Evolutionary conservation across 2,797 vertebrate species (phyloP).

Genomic region (Psittacula echo): DNA sequence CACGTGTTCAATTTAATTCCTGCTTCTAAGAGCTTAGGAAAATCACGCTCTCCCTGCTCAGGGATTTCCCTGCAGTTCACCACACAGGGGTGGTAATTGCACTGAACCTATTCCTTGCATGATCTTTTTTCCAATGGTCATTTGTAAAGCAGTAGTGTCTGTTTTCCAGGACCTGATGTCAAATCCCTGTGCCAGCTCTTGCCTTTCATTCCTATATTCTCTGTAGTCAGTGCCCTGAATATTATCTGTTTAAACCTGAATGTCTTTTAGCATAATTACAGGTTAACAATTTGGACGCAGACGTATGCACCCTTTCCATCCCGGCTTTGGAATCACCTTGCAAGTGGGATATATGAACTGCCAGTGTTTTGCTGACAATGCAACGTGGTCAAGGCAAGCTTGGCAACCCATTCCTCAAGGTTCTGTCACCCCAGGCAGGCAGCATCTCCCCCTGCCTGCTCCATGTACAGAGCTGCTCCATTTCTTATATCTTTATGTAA

Average conservation of each 20-base stretch:
- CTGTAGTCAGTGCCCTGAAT: neutral
- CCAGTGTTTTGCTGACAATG: neutral
- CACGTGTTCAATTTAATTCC: slow-evolving; percentile 20
- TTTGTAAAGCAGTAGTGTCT: neutral
- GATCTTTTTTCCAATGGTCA: neutral
- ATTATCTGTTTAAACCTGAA: slow-evolving; percentile 13
- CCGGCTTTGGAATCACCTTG: neutral
- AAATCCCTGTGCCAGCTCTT: neutral
- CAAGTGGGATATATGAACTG: neutral
- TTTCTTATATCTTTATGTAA: neutral
- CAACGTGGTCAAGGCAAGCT: rapidly evolving
- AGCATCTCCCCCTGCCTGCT: neutral
- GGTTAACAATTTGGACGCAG: neutral
- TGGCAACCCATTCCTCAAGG: neutral
- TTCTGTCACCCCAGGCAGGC: rapidly evolving
- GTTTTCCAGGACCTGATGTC: neutral
- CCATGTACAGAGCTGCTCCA: neutral
- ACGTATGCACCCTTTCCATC: neutral
- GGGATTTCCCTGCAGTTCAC: neutral
- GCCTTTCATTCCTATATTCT: neutral
- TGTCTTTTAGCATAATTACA: neutral
- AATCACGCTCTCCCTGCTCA: neutral
- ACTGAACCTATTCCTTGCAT: neutral
- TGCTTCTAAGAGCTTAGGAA: neutral
- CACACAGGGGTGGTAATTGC: neutral